These are phyloP conservation scores for Arrhopalites spinosus DNA, from an alignment of 2,888 invertebrate genomes.

Conservation along the genomic window DNA sequence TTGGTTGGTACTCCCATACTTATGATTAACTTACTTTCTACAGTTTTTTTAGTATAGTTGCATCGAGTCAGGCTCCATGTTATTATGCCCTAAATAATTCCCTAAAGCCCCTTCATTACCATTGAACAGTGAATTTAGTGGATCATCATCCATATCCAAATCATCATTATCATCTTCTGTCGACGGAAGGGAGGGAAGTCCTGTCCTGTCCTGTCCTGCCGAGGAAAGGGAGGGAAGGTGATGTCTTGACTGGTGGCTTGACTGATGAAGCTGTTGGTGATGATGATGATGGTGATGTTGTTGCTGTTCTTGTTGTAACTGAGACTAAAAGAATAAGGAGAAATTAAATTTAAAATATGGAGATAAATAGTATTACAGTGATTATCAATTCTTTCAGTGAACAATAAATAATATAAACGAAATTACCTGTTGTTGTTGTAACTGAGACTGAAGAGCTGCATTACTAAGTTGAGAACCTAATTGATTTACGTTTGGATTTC, in stretches of 20 bases:
- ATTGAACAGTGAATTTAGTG: conserved; percentile 20
- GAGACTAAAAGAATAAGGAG: not conserved
- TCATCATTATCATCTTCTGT: conserved; percentile 21
- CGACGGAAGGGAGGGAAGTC: too few species aligned
- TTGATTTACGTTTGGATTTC: conserved; percentile 52
- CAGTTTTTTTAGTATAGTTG: conserved; percentile 21
- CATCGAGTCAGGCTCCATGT: conserved; percentile 19
- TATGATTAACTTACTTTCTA: too few species aligned
- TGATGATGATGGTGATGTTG: conserved; percentile 29
- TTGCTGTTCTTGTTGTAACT: not conserved
- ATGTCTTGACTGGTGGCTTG: not conserved
- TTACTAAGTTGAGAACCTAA: conserved; percentile 51
- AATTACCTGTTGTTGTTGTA: not conserved
- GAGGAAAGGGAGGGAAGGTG: too few species aligned
- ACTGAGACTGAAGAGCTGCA: conserved; percentile 52
- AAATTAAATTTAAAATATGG: too few species aligned
- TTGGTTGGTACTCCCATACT: not conserved
- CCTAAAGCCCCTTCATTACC: conserved; percentile 13
- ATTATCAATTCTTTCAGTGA: too few species aligned
- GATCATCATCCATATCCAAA: conserved; percentile 18
- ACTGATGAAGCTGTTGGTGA: conserved; percentile 3
- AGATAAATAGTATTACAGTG: too few species aligned
- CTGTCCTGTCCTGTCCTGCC: not conserved
- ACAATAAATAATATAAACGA: too few species aligned
- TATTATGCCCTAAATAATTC: conserved; percentile 24